Evolutionary conservation across 2,113 vertebrate genomes (phyloP).

Genomic region (Girardinichthys multiradiatus): DNA sequence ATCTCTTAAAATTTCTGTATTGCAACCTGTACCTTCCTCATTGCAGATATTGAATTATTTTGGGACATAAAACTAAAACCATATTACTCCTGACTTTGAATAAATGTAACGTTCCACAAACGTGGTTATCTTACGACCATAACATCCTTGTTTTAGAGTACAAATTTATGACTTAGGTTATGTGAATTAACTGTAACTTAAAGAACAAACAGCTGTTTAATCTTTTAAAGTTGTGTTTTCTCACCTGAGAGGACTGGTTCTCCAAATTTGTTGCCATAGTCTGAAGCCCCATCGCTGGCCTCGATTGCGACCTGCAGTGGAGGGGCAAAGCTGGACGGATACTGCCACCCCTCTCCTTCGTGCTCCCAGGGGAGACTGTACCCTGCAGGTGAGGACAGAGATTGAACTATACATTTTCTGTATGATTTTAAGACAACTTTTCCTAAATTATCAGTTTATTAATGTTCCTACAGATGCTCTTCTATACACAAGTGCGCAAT

Average conservation of each 20-base stretch:
- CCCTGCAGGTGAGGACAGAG: conserved; percentile 66
- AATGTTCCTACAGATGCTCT: background rate
- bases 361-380: conserved; percentile 89
- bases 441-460: background rate
- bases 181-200: background rate
- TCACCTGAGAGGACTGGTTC: conserved; percentile 90
- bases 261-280: conserved; percentile 96
- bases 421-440: background rate
- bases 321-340: conserved; percentile 86
- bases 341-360: conserved; percentile 83
- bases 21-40: background rate
- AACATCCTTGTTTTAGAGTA: too few relatives aligned
- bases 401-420: background rate
- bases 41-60: background rate
- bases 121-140: too few relatives aligned
- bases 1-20: too few relatives aligned
- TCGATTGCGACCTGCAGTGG: conserved; percentile 90
- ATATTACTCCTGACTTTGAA: background rate
- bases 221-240: fast-evolving
- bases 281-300: conserved; percentile 92
- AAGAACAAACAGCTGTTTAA: background rate
- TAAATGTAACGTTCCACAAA: background rate
- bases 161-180: too few relatives aligned
- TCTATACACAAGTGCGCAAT: background rate
- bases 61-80: too few relatives aligned